Evolutionary conservation across 1,140 invertebrate species (phyloP), one percentile per base, ranked within the genome.

Genomic region (Teleopsis dalmanni): DNA sequence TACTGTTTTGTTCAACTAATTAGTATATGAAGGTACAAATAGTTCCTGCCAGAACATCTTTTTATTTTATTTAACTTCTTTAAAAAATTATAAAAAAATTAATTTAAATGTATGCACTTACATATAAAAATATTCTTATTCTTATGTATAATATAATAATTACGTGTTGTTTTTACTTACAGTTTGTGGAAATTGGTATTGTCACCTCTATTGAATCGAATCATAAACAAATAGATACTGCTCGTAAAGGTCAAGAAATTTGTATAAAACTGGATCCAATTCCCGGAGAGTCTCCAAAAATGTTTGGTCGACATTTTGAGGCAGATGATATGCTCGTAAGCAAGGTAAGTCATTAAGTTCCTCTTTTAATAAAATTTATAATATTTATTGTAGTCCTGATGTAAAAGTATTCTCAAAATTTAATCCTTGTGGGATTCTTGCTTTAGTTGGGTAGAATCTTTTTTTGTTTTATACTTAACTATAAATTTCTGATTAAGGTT

Each of bases 221-320:
- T 74, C 85, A 85, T 76, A 81, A 98, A 81, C 71, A 89, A 72
- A 83, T 98, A 49, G 95, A 98, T 43, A 78, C 78, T 8, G 97
- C 95, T 1, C 81, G 91, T 43, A 95, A 95, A 74, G 97, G 96
- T 3, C 88, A 94, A 72, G 96, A 99, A 75, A 93, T 99, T 9
- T 99, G 95, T 74, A 85, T 99, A 52, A 99, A 99, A 78, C 98
- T 99, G 54, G 95, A 98, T 55, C 85, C 94, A 4, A 83, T 92
- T 29, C 87, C 93, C 13, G 95, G 95, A 1, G 94, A 99, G 72
- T 84, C 95, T 23, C 96, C 97, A 2, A 99, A 98, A 76, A 88
- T 99, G 84, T 95, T 87, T 72, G 97, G 96, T 1, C 76, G 97
- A 51, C 97, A 99, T 75, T 99, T 99, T 75, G 95, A 97, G 63